A percentile compares a stretch with the other conserved stretches of the same genome.
phyloP scores from a whole-genome alignment of 2,797 vertebrate species.

The Peromyscus melanophrys region DNA sequence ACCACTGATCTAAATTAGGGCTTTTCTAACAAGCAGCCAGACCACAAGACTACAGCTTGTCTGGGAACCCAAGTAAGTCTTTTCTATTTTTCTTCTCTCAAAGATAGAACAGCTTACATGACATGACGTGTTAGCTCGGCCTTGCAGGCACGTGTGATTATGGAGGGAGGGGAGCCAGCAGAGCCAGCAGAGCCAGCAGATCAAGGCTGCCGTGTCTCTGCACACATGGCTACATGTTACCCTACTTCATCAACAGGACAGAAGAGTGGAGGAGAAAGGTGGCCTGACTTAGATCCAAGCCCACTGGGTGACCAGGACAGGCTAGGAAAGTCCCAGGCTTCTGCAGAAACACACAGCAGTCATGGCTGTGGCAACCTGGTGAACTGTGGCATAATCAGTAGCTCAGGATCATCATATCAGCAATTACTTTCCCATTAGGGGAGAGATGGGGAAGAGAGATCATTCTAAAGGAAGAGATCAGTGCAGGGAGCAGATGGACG shows the following conservation, averaged over 20 bases:
- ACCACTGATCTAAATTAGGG: background rate
- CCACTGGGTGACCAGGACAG: background rate
- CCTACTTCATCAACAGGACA: background rate
- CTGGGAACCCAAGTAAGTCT: background rate
- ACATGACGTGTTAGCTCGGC: no score
- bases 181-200: background rate
- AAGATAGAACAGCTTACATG: background rate
- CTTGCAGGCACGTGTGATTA: background rate
- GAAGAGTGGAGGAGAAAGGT: background rate
- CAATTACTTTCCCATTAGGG: background rate
- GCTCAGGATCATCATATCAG: background rate
- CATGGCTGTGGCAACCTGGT: background rate
- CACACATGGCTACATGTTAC: accelerated
- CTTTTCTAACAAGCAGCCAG: background rate
- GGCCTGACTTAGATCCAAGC: background rate
- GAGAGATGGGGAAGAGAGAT: background rate
- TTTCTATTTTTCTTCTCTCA: background rate
- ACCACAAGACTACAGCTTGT: background rate
- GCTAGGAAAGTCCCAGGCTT: background rate
- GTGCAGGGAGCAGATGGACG: background rate
- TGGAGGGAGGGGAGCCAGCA: background rate
- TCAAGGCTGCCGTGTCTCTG: background rate
- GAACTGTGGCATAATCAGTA: background rate
- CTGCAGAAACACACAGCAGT: background rate
- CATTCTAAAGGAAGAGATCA: background rate